Conservation (phyloP, 2,113 vertebrate genomes). For the Bombycilla garrulus region DNA sequence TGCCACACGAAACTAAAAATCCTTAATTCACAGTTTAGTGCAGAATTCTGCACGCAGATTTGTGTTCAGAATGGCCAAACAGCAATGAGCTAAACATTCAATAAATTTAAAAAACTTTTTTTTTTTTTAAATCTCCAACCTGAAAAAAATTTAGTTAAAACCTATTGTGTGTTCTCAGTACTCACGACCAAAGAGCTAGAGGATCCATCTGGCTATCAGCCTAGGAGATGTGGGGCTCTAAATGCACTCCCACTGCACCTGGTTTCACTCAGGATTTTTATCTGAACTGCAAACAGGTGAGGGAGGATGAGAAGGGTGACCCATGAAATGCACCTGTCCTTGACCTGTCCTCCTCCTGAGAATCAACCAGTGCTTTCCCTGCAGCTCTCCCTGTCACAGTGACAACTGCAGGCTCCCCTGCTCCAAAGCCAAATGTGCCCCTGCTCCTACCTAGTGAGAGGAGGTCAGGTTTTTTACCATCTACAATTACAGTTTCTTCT, state of each 20-base stretch:
- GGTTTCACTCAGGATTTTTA: neutral
- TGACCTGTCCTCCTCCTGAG: neutral
- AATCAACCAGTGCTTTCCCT: neutral
- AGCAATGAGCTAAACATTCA: neutral
- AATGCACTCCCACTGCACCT: neutral
- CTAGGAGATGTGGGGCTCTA: neutral
- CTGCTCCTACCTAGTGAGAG: slow-evolving; percentile 35
- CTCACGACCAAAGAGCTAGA: neutral
- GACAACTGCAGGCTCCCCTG: neutral
- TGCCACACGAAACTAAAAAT: neutral
- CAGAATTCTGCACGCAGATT: neutral
- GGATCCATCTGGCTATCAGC: neutral
- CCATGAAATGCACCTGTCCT: neutral
- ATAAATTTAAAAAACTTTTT: neutral
- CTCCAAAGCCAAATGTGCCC: neutral
- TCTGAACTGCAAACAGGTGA: neutral
- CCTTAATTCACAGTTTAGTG: neutral
- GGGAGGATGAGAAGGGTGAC: neutral
- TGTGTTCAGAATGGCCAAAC: neutral
- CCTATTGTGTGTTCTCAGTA: neutral
- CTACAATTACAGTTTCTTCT: slow-evolving; percentile 35
- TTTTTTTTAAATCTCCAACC: neutral
- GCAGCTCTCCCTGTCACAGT: neutral
- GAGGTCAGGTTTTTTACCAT: slow-evolving; percentile 53
- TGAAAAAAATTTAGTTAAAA: neutral